Evolutionary conservation across 2,113 vertebrate species (phyloP).

Genomic region (Platycercus adscitus): DNA sequence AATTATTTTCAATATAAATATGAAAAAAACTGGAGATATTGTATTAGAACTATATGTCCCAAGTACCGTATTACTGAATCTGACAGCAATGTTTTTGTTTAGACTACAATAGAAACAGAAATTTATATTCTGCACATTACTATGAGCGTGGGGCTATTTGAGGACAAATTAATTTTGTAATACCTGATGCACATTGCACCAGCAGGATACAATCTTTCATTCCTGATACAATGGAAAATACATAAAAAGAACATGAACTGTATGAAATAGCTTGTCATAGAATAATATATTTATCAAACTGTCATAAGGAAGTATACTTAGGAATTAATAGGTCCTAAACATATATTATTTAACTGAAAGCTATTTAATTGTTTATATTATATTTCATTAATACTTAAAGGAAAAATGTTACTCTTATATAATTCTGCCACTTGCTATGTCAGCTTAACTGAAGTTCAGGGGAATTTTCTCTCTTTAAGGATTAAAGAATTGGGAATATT

Average conservation of each 20-base stretch:
- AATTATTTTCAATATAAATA: neutral
- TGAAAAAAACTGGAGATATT: neutral
- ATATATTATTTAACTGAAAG: slow-evolving; percentile 51
- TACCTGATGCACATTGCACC: neutral
- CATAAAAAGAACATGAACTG: neutral
- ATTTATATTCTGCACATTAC: neutral
- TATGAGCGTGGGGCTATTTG: neutral
- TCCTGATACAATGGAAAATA: neutral
- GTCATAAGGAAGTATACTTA: neutral
- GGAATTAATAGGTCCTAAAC: neutral
- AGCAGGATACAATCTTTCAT: neutral
- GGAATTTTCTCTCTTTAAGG: neutral
- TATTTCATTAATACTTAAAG: slow-evolving; percentile 44
- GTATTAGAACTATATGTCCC: neutral
- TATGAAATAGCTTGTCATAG: neutral
- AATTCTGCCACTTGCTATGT: neutral
- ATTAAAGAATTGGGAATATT: neutral
- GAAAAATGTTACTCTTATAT: slow-evolving; percentile 9
- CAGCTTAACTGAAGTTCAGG: neutral
- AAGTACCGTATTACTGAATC: neutral
- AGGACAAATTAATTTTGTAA: neutral
- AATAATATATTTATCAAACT: slow-evolving; percentile 5
- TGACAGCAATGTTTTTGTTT: neutral
- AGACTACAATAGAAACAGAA: neutral
- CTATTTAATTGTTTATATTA: slow-evolving; percentile 58